Percentiles rank a stretch among this genome's conserved stretches.
phyloP scores from a whole-genome alignment of 1,140 invertebrate species.

The Thaumetopoea pityocampa region DNA sequence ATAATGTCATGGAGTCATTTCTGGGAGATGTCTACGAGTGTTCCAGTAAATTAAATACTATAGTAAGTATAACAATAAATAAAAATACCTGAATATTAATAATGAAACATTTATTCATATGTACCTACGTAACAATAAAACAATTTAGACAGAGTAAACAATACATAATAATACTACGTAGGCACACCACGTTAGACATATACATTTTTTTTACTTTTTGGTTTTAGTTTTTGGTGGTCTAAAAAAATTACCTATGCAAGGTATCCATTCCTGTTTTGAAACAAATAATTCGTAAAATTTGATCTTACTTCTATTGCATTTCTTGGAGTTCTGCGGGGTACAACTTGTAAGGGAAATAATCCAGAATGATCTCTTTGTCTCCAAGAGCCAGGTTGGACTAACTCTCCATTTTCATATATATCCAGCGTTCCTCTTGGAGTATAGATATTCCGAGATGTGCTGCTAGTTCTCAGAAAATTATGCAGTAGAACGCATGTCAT shows the following conservation, averaged over 20 bases:
- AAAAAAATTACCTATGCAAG: neutral
- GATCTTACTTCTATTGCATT: slow-evolving; percentile 11
- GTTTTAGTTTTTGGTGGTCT: neutral
- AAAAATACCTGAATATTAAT: slow-evolving; percentile 4
- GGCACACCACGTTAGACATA: no score
- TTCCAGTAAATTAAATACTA: neutral
- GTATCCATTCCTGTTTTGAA: slow-evolving; percentile 2
- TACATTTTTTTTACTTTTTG: no score
- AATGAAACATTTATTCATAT: slow-evolving; percentile 2
- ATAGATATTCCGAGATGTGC: slow-evolving; percentile 5
- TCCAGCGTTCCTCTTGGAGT: slow-evolving; percentile 1
- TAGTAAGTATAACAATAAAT: neutral
- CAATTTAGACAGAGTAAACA: no score
- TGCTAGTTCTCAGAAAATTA: slow-evolving; percentile 12
- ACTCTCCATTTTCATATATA: slow-evolving; percentile 8
- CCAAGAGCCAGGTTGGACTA: slow-evolving; percentile 4
- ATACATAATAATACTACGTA: no score
- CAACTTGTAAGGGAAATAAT: slow-evolving; percentile 1
- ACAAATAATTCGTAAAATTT: slow-evolving; percentile 14
- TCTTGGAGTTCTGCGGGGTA: slow-evolving; percentile 6
- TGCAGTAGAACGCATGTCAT: slow-evolving; percentile 5
- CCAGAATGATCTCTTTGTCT: slow-evolving; percentile 1
- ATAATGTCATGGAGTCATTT: slow-evolving; percentile 33
- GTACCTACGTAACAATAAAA: no score
- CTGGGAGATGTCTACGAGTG: slow-evolving; percentile 13